phyloP scores from a whole-genome alignment of 2,113 vertebrate genomes.

The Cnemophilus loriae region DNA sequence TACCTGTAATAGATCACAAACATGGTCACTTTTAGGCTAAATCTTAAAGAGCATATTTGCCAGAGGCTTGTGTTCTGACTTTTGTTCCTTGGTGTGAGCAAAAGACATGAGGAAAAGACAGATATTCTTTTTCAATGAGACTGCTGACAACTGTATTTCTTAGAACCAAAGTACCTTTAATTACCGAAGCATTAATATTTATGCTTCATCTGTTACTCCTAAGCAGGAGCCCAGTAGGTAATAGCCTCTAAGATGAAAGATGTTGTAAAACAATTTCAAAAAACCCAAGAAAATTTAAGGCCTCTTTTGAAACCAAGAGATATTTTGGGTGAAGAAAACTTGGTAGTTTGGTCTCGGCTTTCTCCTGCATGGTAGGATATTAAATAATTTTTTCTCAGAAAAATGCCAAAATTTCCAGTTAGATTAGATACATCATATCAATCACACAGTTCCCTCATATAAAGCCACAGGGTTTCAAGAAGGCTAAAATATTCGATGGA shows the following conservation, averaged over 20 bases:
- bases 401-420: background rate
- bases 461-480: background rate
- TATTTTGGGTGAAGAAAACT: background rate
- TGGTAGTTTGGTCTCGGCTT: fast-evolving
- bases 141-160: background rate
- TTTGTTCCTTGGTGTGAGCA: background rate
- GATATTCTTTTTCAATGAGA: background rate
- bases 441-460: background rate
- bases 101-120: background rate
- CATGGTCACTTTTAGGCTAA: background rate
- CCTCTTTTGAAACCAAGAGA: background rate
- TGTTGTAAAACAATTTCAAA: background rate
- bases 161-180: background rate
- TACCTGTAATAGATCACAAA: background rate
- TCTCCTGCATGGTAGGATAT: background rate
- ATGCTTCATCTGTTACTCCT: background rate
- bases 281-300: background rate
- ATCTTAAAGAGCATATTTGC: background rate
- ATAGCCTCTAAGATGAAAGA: background rate
- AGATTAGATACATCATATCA: background rate
- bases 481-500: background rate
- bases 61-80: background rate
- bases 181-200: background rate
- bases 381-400: background rate
- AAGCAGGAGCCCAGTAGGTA: background rate